These are phyloP conservation scores for Drosophila gunungcola DNA, from an alignment of 1,140 invertebrate genomes.

Conservation along the genomic window DNA sequence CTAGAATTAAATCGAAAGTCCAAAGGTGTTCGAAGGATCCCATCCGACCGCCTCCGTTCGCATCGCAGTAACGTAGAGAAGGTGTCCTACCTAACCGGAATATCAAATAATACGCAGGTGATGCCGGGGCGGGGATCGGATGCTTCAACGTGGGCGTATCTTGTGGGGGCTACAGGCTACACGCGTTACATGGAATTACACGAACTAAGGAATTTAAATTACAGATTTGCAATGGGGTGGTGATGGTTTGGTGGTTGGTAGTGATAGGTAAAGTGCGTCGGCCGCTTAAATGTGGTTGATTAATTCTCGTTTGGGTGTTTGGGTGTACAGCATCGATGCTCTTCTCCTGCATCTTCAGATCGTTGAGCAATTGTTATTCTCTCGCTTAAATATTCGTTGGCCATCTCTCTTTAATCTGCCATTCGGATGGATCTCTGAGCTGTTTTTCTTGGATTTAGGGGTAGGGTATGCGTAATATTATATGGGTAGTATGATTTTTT, in stretches of 20 bases:
- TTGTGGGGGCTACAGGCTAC: slow-evolving; percentile 3
- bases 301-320: slow-evolving; percentile 39
- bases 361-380: slow-evolving; percentile 33
- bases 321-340: slow-evolving; percentile 17
- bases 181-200: slow-evolving; percentile 7
- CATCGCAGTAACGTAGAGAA: background rate
- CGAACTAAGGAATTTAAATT: slow-evolving; percentile 39
- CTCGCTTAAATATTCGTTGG: slow-evolving; percentile 26
- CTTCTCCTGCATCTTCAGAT: slow-evolving; percentile 6
- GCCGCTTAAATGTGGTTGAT: slow-evolving; percentile 34
- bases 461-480: slow-evolving; percentile 37
- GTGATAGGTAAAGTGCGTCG: slow-evolving; percentile 14
- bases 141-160: background rate
- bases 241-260: slow-evolving; percentile 9
- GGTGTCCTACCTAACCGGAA: background rate
- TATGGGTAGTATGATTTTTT: slow-evolving; percentile 41
- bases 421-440: background rate
- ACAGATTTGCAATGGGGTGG: slow-evolving; percentile 21
- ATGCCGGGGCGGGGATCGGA: background rate
- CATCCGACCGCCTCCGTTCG: background rate
- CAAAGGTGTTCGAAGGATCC: slow-evolving; percentile 4
- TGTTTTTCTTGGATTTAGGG: slow-evolving; percentile 5
- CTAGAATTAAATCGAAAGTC: slow-evolving; percentile 36
- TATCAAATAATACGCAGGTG: slow-evolving; percentile 2
- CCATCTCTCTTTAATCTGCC: slow-evolving; percentile 8